Base-by-base conservation (phyloP, 2,113 vertebrate species). In the Pontoporia blainvillei region DNA sequence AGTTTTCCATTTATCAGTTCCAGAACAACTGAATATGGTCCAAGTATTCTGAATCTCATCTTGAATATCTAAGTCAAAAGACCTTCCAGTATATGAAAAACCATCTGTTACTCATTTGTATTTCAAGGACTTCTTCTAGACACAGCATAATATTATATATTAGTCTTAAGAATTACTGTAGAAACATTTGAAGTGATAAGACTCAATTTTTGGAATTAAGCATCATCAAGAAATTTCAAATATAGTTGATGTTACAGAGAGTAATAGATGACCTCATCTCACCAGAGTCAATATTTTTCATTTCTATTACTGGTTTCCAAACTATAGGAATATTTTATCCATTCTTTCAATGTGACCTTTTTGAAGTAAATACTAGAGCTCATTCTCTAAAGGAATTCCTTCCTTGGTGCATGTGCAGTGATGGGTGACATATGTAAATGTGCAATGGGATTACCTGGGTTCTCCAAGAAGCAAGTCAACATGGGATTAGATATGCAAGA, bases 1-100 rank as follows among this genome's bases (percentile, higher is more conserved):
- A 86, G 34, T 62, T 75, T 44, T 73, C 29, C 49, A 41, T 62
- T 92, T 61, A 61, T 20, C n/a, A 36, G 6, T 82, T 78, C 52
- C 10, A 44, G 18, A 49, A 78, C 85, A 88, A 36, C 15, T 94
- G 44, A 25, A 41, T 67, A 86, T 25, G 31, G 27, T 90, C 21
- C 39, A 67, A 67, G 6, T 57, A 66, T 13, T 85, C n/a, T 21
- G 59, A 81, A 81, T 49, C n/a, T 86, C 46, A 54, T 90, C 39
- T 90, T 75, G n/a, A 95, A 69, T 52, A 82, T 82, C 59, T 69
- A 25, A 96, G 75, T 82, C 90, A 78, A 89, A 76, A 78, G 14
- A 46, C 61, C 52, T 93, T 86, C 29, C 41, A 82, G 61, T 69
- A 67, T 17, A 66, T 34, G 31, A 62, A 79, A 93, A 94, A 64